A percentile compares a stretch with the other conserved stretches of the same genome.
Conservation (phyloP, 1,140 invertebrate species). For the Lepidostoma basale region DNA sequence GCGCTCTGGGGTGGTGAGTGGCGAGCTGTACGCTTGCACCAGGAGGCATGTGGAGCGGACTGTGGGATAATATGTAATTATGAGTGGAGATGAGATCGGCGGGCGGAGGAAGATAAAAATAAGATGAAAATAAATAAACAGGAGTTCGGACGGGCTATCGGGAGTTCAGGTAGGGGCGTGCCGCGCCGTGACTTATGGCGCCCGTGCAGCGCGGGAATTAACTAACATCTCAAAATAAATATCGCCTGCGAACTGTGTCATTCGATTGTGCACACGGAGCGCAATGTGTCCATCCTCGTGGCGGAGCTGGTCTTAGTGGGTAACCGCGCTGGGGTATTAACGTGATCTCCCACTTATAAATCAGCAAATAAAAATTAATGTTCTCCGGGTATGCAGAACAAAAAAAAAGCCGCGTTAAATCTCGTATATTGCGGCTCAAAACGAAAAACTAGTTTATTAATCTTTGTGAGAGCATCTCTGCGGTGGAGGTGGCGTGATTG, state of each 20-base stretch:
- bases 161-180: slow-evolving; percentile 15
- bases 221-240: too few species aligned
- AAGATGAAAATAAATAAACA: slow-evolving; percentile 44
- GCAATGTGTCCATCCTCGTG: too few species aligned
- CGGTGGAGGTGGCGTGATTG: neutral
- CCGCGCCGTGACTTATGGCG: neutral
- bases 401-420: slow-evolving; percentile 21
- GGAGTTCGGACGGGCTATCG: slow-evolving; percentile 24
- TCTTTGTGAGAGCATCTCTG: slow-evolving; percentile 39
- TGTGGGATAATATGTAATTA: slow-evolving; percentile 47
- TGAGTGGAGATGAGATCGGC: slow-evolving; percentile 43
- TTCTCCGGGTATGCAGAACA: neutral
- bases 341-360: slow-evolving; percentile 1
- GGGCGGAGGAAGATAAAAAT: slow-evolving; percentile 39
- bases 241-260: too few species aligned
- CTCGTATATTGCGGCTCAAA: slow-evolving; percentile 7
- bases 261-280: too few species aligned
- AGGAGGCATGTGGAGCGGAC: slow-evolving; percentile 25
- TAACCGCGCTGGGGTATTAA: too few species aligned
- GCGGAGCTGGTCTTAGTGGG: too few species aligned
- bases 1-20: slow-evolving; percentile 21
- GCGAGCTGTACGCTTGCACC: neutral
- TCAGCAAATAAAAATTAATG: slow-evolving; percentile 22
- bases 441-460: slow-evolving; percentile 40
- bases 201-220: neutral